Conservation (phyloP, 2,113 vertebrate genomes). For the Menidia beryllina region DNA sequence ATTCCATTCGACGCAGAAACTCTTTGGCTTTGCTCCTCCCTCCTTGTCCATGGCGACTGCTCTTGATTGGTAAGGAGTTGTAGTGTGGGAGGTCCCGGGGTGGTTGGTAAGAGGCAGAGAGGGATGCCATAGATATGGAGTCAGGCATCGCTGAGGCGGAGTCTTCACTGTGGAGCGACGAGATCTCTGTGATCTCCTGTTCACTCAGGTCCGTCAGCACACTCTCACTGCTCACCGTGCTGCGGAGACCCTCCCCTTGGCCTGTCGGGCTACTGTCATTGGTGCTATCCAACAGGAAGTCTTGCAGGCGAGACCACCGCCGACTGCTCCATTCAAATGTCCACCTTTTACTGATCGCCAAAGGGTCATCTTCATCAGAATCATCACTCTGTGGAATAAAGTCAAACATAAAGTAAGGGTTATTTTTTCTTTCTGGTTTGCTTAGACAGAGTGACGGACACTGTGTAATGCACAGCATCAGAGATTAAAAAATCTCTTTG, state of each 20-base stretch:
- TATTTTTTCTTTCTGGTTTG: no score
- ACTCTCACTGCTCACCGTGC: conserved; percentile 92
- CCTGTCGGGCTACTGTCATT: conserved; percentile 82
- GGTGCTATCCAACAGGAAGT: conserved; percentile 83
- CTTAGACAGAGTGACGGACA: background rate
- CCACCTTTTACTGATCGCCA: conserved; percentile 97
- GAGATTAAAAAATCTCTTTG: background rate
- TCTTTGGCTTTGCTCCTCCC: conserved; percentile 89
- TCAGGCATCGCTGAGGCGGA: conserved; percentile 83
- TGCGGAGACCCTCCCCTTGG: conserved; percentile 85
- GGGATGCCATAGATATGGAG: conserved; percentile 72
- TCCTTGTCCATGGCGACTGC: conserved; percentile 85
- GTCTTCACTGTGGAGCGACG: conserved; percentile 90
- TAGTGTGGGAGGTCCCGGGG: conserved; percentile 79
- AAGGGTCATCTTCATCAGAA: conserved; percentile 94
- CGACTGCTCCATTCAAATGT: conserved; percentile 95
- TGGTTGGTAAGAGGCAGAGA: conserved; percentile 72
- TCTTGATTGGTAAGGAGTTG: conserved; percentile 83
- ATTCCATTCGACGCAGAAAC: conserved; percentile 93
- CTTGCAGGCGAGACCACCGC: conserved; percentile 94
- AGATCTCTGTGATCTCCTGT: conserved; percentile 88
- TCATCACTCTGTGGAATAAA: conserved; percentile 87
- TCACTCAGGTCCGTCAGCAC: conserved; percentile 95
- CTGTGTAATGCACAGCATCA: background rate
- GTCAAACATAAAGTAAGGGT: no score